These are phyloP conservation scores for Euclidia mi DNA, from an alignment of 2,888 invertebrate genomes.

Conservation along the genomic window DNA sequence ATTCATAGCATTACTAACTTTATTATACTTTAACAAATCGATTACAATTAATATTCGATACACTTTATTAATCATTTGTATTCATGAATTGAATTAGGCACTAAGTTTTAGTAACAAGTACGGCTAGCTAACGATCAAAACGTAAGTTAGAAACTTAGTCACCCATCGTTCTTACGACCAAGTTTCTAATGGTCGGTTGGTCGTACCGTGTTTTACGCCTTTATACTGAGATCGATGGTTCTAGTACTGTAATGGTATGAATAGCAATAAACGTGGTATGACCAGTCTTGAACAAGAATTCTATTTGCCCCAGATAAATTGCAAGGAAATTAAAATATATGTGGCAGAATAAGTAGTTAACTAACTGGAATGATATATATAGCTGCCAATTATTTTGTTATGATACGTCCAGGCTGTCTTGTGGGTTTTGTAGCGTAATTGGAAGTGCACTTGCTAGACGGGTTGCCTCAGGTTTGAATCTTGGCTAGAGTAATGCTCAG, in stretches of 20 bases:
- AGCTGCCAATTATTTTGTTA: background rate
- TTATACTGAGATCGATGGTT: background rate
- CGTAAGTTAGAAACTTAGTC: background rate
- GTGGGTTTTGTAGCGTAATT: no score
- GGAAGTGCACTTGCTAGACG: no score
- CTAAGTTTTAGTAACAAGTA: background rate
- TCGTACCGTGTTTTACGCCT: background rate
- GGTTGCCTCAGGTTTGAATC: no score
- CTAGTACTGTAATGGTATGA: background rate
- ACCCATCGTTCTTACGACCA: background rate
- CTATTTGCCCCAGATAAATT: conserved; percentile 11
- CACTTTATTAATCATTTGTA: background rate
- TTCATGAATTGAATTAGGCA: background rate
- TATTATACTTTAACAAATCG: background rate
- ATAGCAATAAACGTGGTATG: conserved; percentile 3
- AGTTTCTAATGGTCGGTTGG: background rate
- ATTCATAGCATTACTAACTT: background rate
- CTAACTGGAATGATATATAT: background rate
- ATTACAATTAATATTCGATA: background rate
- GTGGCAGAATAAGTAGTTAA: background rate
- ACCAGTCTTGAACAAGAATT: conserved; percentile 9
- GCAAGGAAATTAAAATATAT: conserved; percentile 15
- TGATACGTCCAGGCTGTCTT: background rate
- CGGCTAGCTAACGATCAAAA: background rate
- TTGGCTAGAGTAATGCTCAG: no score